These are phyloP conservation scores for Oryzias woworae DNA, from an alignment of 2,113 vertebrate genomes.

Conservation along the genomic window DNA sequence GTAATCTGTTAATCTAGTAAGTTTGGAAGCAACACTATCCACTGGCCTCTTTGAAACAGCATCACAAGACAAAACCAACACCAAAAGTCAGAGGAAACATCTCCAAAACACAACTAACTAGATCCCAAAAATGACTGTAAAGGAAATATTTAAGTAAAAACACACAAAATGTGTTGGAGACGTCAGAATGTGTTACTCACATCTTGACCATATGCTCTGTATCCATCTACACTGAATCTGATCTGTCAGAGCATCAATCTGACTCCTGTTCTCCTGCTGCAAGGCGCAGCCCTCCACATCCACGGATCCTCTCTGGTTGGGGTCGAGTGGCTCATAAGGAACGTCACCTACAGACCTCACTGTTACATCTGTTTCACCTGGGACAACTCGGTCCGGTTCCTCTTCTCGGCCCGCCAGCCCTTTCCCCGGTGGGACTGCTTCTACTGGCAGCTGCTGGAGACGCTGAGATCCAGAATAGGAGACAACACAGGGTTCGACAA, in stretches of 20 bases:
- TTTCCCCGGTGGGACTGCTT: conserved; percentile 73
- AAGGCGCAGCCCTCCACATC: conserved; percentile 87
- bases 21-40: too few relatives aligned
- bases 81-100: too few relatives aligned
- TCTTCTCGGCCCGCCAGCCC: conserved; percentile 78
- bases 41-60: too few relatives aligned
- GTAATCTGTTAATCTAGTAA: too few relatives aligned
- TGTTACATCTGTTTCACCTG: conserved; percentile 87
- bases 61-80: too few relatives aligned
- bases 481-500: conserved; percentile 78
- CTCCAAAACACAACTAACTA: too few relatives aligned
- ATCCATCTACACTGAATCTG: too few relatives aligned
- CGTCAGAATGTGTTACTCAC: too few relatives aligned
- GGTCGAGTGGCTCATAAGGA: conserved; percentile 86
- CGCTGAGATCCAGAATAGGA: conserved; percentile 65
- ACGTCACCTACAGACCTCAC: conserved; percentile 85
- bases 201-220: too few relatives aligned
- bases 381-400: conserved; percentile 73
- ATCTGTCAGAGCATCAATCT: background rate
- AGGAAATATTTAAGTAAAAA: too few relatives aligned
- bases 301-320: conserved; percentile 82
- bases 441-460: conserved; percentile 80
- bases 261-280: background rate
- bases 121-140: too few relatives aligned
- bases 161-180: too few relatives aligned